A percentile compares a stretch with the other conserved stretches of the same genome.
Evolutionary conservation across 2,888 invertebrate genomes (phyloP).

Genomic region (Plagodis dolabraria): DNA sequence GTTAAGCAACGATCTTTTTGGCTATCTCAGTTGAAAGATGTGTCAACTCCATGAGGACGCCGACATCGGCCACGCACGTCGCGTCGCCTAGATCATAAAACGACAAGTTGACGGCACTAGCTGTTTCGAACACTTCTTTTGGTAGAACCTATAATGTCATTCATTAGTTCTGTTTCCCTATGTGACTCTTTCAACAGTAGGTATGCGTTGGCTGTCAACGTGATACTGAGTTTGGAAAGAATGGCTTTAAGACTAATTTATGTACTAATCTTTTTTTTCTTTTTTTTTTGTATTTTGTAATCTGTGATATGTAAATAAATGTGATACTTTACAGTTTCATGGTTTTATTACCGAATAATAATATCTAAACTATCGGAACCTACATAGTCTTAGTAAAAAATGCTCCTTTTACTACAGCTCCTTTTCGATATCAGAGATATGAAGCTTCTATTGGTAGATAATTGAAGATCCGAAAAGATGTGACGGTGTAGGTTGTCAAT

Average conservation of each 20-base stretch:
- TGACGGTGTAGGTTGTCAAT: no score
- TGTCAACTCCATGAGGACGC: not conserved
- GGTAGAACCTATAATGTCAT: slow-evolving; percentile 11
- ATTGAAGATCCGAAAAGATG: no score
- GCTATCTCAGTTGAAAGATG: slow-evolving; percentile 9
- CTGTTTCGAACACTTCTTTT: slow-evolving; percentile 5
- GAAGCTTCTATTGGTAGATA: no score
- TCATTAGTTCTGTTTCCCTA: slow-evolving; percentile 11
- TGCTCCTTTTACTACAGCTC: no score
- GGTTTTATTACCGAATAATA: not conserved
- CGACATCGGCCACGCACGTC: not conserved
- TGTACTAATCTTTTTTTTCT: slow-evolving; percentile 4
- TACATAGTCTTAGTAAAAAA: not conserved
- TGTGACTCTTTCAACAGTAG: no score
- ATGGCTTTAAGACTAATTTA: no score
- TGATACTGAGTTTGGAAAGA: not conserved
- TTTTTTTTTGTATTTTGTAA: slow-evolving; percentile 20
- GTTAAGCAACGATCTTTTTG: slow-evolving; percentile 2
- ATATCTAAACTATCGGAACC: not conserved
- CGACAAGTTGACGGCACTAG: slow-evolving; percentile 5
- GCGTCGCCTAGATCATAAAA: slow-evolving; percentile 17
- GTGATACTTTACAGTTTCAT: slow-evolving; percentile 3
- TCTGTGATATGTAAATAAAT: slow-evolving; percentile 30
- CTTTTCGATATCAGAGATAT: no score
- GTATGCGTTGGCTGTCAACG: no score